phyloP scores from a whole-genome alignment of 2,888 invertebrate species.

The Drosophila tripunctata region DNA sequence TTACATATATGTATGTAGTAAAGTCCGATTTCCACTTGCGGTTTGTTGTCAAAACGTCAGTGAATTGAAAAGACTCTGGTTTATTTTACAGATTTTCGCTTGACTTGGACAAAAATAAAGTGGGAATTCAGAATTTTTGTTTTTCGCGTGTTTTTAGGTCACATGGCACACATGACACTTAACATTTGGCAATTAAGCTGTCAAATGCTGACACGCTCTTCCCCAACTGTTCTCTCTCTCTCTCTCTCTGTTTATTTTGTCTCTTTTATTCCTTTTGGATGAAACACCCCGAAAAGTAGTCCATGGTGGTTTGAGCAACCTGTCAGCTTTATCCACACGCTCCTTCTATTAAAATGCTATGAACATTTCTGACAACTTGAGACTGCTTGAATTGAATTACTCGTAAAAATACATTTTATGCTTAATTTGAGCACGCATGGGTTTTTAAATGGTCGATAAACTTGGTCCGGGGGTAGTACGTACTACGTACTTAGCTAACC shows the following conservation, averaged over 20 bases:
- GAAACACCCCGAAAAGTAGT: constrained; percentile 1
- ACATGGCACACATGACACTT: constrained; percentile 48
- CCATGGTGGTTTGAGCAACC: constrained; percentile 23
- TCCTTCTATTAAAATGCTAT: constrained; percentile 28
- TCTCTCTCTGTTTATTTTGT: background rate
- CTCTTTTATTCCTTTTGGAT: background rate
- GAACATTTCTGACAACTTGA: constrained; percentile 28
- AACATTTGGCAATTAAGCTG: constrained; percentile 64
- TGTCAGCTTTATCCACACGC: constrained; percentile 38
- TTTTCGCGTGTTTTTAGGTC: constrained; percentile 36
- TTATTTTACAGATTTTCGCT: constrained; percentile 27
- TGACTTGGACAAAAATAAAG: background rate
- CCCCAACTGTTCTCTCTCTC: background rate
- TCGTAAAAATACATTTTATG: constrained; percentile 61
- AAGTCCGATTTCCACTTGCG: background rate
- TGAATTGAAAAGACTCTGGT: constrained; percentile 21
- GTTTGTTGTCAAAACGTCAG: constrained; percentile 41
- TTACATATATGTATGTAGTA: background rate
- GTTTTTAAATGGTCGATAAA: background rate
- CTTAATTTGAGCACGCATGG: constrained; percentile 46
- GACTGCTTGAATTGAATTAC: constrained; percentile 54
- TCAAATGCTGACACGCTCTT: constrained; percentile 42
- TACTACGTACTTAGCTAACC: constrained; percentile 16
- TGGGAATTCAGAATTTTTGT: constrained; percentile 7
- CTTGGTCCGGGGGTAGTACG: background rate